These are phyloP conservation scores for Hycleus phaleratus DNA, from an alignment of 1,140 invertebrate genomes.

Conservation along the genomic window DNA sequence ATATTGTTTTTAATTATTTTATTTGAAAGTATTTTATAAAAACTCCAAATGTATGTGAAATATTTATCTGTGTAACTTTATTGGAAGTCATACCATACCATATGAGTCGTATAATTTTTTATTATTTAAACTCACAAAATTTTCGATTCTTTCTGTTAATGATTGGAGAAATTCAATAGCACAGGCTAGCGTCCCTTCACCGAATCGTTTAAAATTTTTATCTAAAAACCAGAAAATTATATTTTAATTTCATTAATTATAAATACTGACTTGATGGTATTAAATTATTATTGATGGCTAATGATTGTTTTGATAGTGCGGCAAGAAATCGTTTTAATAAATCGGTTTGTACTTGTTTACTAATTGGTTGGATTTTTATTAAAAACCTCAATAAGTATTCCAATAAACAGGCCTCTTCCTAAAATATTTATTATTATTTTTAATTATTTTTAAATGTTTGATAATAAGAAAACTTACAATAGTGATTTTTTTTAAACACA, in stretches of 20 bases:
- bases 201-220: conserved; percentile 32
- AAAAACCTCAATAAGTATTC: conserved; percentile 69
- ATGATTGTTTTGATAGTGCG: conserved; percentile 56
- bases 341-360: conserved; percentile 45
- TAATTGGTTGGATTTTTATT: conserved; percentile 54
- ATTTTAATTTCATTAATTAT: conserved; percentile 7
- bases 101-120: not conserved
- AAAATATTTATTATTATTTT: no score
- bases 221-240: conserved; percentile 24
- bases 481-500: conserved; percentile 56
- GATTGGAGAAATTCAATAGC: conserved; percentile 27
- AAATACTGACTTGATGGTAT: conserved; percentile 42
- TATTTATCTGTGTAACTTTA: no score
- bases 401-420: conserved; percentile 57
- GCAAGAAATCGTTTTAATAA: conserved; percentile 54
- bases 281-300: conserved; percentile 47
- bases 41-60: no score
- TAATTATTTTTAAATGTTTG: conserved; percentile 1
- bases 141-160: conserved; percentile 25
- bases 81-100: not conserved
- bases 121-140: not conserved
- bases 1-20: no score
- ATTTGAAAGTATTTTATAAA: no score
- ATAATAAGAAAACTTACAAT: conserved; percentile 42
- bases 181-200: conserved; percentile 34